Conservation (phyloP, 2,888 invertebrate species). For the Colletes collaris region DNA sequence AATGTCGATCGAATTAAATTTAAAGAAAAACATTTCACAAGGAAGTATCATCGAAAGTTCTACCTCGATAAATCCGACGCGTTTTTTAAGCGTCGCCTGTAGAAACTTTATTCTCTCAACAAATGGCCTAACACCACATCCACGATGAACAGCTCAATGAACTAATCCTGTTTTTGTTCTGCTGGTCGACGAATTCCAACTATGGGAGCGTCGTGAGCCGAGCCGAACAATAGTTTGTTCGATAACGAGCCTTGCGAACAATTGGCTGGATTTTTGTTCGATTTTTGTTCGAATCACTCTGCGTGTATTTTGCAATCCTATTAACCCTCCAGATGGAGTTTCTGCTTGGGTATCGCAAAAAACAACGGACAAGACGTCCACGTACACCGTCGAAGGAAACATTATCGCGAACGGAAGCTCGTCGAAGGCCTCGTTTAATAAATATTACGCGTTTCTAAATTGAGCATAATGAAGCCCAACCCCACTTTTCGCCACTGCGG, state of each 20-base stretch:
- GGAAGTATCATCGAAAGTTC: no score
- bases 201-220: slow-evolving; percentile 10
- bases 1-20: no score
- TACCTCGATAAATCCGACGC: no score
- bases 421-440: slow-evolving; percentile 1
- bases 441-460: slow-evolving; percentile 2
- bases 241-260: slow-evolving; percentile 22
- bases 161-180: slow-evolving; percentile 71
- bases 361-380: neutral
- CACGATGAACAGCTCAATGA: slow-evolving; percentile 1
- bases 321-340: slow-evolving; percentile 5
- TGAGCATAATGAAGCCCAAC: slow-evolving; percentile 17
- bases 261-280: no score
- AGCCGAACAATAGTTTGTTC: slow-evolving; percentile 59
- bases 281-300: neutral
- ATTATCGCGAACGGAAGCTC: neutral
- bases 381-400: neutral
- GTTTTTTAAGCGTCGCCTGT: no score
- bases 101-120: no score
- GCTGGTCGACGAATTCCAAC: slow-evolving; percentile 26
- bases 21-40: no score
- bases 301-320: slow-evolving; percentile 17
- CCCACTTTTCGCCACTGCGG: neutral
- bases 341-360: neutral
- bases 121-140: no score